Evolutionary conservation across 2,797 vertebrate genomes (phyloP), one percentile per base, ranked within the genome.

Genomic region (Protosalanx chinensis): DNA sequence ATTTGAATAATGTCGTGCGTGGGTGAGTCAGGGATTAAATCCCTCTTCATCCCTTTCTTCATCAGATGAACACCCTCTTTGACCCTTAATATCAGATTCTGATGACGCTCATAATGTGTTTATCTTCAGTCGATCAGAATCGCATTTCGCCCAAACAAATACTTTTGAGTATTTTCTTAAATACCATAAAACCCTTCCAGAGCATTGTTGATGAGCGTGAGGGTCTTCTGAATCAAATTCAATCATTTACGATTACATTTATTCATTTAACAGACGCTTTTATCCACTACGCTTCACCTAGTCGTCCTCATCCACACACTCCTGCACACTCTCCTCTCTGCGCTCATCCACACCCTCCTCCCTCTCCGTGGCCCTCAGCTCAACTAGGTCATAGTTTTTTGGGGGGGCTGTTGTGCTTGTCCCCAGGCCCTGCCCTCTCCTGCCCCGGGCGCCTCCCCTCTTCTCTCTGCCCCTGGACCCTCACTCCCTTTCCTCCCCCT

Each of bases 31-130:
- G 65, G 78, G 86, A 84, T 87, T 85, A 82, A 15, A 29, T 68
- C 62, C 64, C 51, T 76, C 57, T 60, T 33, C 37, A n/a, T n/a
- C n/a, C n/a, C n/a, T n/a, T 73, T 60, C 78, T 68, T 30, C 32
- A 37, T 60, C 62, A 75, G 77, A 88, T 81, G 78, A 84, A 37
- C 29, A 7, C 51, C 63, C 1, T 62, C 64, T 78, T 60, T 80
- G 59, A 83, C 77, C 78, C 37, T 20, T 72, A 76, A 80, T 81
- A 72, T 72, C 51, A 75, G 5, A 27, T 57, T 15, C 70, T 16
- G 77, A 84, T 86, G 81, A 79, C 33, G 46, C 41, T 64, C 32
- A 29, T 70, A 60, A 83, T 78, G 76, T 67, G 73, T 81, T 84
- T 79, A 68, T 60, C 30, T 46, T 53, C 57, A 32, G 46, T 57